Evolutionary conservation across 2,888 invertebrate genomes (phyloP).

Genomic region (Ectemnius continuus): DNA sequence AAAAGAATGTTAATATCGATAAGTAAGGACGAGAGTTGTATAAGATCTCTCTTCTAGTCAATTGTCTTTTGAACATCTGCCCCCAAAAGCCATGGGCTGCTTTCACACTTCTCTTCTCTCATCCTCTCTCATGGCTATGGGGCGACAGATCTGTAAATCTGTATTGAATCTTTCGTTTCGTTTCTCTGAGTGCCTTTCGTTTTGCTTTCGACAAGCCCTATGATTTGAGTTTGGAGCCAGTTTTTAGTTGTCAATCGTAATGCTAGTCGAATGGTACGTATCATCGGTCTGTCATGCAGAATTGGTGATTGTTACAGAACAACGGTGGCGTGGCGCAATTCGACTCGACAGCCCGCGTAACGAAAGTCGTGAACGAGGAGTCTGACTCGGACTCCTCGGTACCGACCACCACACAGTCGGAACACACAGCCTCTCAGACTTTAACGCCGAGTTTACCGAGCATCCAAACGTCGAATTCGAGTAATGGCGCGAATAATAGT

Average conservation of each 20-base stretch:
- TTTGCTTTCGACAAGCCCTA: slow-evolving; percentile 53
- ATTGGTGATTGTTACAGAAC: slow-evolving; percentile 74
- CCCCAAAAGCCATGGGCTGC: slow-evolving; percentile 48
- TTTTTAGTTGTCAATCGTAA: slow-evolving; percentile 71
- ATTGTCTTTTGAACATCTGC: slow-evolving; percentile 52
- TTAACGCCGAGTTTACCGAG: slow-evolving; percentile 58
- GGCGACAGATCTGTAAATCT: slow-evolving; percentile 44
- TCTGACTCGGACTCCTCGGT: slow-evolving; percentile 54
- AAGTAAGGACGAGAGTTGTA: background rate
- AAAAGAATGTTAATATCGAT: too few relatives aligned
- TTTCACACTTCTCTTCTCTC: background rate
- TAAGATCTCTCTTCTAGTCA: slow-evolving; percentile 51
- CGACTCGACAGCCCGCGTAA: slow-evolving; percentile 76
- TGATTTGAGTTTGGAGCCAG: slow-evolving; percentile 67
- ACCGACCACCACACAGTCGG: slow-evolving; percentile 51
- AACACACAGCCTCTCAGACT: slow-evolving; percentile 51
- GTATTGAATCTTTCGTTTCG: slow-evolving; percentile 54
- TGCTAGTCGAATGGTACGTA: slow-evolving; percentile 67
- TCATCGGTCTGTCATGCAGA: slow-evolving; percentile 72
- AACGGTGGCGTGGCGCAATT: slow-evolving; percentile 70
- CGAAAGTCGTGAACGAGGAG: slow-evolving; percentile 64
- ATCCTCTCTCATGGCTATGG: slow-evolving; percentile 27
- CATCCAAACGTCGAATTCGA: slow-evolving; percentile 56
- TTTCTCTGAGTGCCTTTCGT: slow-evolving; percentile 54
- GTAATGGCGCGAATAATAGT: slow-evolving; percentile 60